phyloP scores from a whole-genome alignment of 2,888 invertebrate species.

The Perizoma affinitatum region DNA sequence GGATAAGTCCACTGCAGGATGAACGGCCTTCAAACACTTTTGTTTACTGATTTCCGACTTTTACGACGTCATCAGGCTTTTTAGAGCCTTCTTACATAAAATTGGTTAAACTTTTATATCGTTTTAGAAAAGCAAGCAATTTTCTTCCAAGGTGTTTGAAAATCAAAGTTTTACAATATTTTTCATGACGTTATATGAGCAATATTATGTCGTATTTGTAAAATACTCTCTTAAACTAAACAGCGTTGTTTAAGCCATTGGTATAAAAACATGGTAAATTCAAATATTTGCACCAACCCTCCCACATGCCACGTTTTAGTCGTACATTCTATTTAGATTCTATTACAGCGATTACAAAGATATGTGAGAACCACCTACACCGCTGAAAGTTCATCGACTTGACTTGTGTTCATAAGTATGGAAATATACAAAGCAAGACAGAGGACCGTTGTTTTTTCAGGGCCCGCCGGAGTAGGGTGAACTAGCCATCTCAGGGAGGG shows the following conservation, averaged over 20 bases:
- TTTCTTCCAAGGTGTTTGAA: too few relatives aligned
- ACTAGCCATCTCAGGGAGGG: conserved; percentile 59
- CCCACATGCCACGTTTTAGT: conserved; percentile 21
- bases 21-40: too few relatives aligned
- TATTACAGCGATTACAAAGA: conserved; percentile 26
- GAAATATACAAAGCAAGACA: conserved; percentile 55
- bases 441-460: conserved; percentile 69
- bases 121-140: not conserved
- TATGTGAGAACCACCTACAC: conserved; percentile 18
- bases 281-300: conserved; percentile 17
- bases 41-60: too few relatives aligned
- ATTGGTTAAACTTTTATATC: too few relatives aligned
- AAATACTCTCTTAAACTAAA: not conserved
- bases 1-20: not conserved
- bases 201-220: too few relatives aligned
- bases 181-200: too few relatives aligned
- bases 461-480: conserved; percentile 48
- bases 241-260: not conserved
- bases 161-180: too few relatives aligned
- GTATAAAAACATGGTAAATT: conserved; percentile 3
- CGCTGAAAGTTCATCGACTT: conserved; percentile 20
- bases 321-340: conserved; percentile 25
- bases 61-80: too few relatives aligned
- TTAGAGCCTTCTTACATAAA: too few relatives aligned
- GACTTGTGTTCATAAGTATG: conserved; percentile 8